phyloP scores from a whole-genome alignment of 2,797 vertebrate species.

The Channallabes apus region DNA sequence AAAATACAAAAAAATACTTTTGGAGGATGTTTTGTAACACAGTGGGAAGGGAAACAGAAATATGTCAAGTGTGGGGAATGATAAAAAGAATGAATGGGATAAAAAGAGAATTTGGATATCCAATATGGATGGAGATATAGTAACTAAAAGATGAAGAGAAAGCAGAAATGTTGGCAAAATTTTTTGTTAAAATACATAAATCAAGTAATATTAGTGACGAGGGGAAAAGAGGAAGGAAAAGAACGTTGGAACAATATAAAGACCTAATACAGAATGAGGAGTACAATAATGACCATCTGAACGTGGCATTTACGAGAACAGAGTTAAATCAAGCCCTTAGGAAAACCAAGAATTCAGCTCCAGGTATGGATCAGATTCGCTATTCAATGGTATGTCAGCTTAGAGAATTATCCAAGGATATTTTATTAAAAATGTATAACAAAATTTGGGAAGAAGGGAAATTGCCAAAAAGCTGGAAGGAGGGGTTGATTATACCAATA shows the following conservation, averaged over 20 bases:
- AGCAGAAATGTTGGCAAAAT: background rate
- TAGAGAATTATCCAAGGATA: background rate
- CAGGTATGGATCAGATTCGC: background rate
- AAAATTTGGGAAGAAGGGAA: too few species aligned
- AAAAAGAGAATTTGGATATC: background rate
- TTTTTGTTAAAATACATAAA: background rate
- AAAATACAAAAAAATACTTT: slow-evolving; percentile 2
- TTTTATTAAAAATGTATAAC: too few species aligned
- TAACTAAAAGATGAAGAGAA: background rate
- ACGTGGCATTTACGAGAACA: too few species aligned
- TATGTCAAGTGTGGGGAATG: background rate
- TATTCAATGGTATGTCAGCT: background rate
- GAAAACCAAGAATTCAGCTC: background rate
- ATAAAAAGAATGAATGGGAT: background rate
- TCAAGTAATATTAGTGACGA: background rate
- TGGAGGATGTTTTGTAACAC: slow-evolving; percentile 1
- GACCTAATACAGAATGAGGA: background rate
- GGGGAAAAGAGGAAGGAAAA: background rate
- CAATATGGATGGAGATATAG: background rate
- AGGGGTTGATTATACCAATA: too few species aligned
- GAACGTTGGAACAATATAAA: background rate
- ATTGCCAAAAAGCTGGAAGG: too few species aligned
- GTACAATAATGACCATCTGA: background rate
- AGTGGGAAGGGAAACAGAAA: background rate
- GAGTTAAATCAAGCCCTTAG: too few species aligned